Evolutionary conservation across 2,113 vertebrate species (phyloP), one percentile per base, ranked within the genome.

Genomic region (Ctenomys sociabilis): DNA sequence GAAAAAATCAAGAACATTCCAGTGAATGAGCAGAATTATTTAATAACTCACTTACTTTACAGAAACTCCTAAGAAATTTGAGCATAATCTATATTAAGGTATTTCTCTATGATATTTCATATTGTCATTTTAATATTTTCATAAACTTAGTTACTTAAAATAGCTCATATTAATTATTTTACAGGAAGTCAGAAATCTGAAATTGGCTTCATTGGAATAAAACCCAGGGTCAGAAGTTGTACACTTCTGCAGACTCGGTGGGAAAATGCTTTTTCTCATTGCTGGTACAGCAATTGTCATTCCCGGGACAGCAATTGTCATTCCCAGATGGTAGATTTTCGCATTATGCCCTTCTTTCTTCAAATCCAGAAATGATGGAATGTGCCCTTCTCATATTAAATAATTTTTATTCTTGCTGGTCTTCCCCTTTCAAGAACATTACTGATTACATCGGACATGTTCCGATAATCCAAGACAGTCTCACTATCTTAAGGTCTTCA

Each of bases 11-110:
- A 80, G 26, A 77, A 88, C 40, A 80, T 80, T 32, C 85, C 73
- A 54, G 54, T 78, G 70, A 72, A 30, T 94, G 57, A 95, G 63
- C 43, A 94, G 91, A 85, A 95, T 94, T 95, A 89, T 59, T 8
- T 64, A 64, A 57, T 52, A 52, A 49, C 22, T 80, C 89, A 28
- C 61, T 94, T 91, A n/a, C 43, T 94, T 96, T 90, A 68, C 86
- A 84, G 57, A 94, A 84, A 45, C 28, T 78, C 72, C 12, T 43
- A 21, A 92, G 45, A 84, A 85, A 94, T 94, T 11, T 97, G 70
- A 95, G 89, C 57, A 43, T 9, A 72, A 61, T 30, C 32, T 26
- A 35, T 1, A 1, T 45, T 64, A 45, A 82, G 13, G 93, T 7
- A 57, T 52, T 85, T 85, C 72, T 91, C 61, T 73, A n/a, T 86